phyloP scores from a whole-genome alignment of 2,888 invertebrate genomes.

The Caenorhabditis uteleia region DNA sequence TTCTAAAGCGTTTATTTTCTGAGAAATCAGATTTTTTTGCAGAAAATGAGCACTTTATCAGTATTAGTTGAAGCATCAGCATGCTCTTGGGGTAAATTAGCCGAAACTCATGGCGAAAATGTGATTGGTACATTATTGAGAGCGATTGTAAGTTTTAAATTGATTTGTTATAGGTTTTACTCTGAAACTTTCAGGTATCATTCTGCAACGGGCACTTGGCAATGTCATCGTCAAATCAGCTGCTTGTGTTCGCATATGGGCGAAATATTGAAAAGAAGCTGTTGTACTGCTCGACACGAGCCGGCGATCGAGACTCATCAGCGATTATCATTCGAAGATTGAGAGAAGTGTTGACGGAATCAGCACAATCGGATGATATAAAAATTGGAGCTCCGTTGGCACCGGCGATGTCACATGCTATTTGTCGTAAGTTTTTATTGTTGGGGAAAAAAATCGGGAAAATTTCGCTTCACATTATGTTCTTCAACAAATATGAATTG shows the following conservation, averaged over 20 bases:
- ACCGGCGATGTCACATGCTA: conserved; percentile 43
- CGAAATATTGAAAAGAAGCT: conserved; percentile 35
- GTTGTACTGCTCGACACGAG: conserved; percentile 37
- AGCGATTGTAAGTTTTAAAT: conserved; percentile 22
- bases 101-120: conserved; percentile 27
- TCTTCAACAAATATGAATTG: background rate
- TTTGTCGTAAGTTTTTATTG: conserved; percentile 42
- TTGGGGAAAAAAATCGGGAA: background rate
- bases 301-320: conserved; percentile 29
- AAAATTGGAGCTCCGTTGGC: conserved; percentile 32
- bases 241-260: conserved; percentile 45
- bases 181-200: conserved; percentile 26
- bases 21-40: background rate
- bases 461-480: background rate
- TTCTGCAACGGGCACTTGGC: conserved; percentile 47
- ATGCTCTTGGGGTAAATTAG: conserved; percentile 47
- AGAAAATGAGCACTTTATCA: conserved; percentile 42
- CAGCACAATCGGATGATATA: conserved; percentile 13
- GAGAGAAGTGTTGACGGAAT: conserved; percentile 11
- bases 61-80: conserved; percentile 43
- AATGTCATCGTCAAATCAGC: conserved; percentile 41
- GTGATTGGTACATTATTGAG: conserved; percentile 32
- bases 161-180: background rate
- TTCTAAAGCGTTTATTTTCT: too few species aligned
- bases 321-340: conserved; percentile 24